phyloP scores from a whole-genome alignment of 2,888 invertebrate genomes.

The Ochropleura leucogaster region DNA sequence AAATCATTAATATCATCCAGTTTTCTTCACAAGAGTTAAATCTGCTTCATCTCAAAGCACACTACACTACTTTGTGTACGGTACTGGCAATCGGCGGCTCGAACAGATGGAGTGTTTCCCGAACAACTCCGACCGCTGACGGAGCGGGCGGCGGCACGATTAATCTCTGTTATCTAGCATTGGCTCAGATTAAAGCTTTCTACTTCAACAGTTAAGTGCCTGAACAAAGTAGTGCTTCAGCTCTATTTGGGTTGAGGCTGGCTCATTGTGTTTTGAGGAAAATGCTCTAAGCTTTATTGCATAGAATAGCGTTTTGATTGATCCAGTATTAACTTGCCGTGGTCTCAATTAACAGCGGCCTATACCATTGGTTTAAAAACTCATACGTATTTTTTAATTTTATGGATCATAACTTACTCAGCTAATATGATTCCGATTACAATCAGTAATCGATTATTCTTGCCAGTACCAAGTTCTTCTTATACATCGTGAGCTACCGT shows the following conservation, averaged over 20 bases:
- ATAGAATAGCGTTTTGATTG: not conserved
- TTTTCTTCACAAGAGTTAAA: not conserved
- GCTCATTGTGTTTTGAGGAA: constrained; percentile 5
- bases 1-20: constrained; percentile 2
- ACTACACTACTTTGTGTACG: constrained; percentile 17
- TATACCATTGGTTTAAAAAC: not conserved
- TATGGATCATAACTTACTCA: not conserved
- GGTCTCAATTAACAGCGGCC: not conserved
- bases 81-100: constrained; percentile 15
- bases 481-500: not conserved
- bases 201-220: constrained; percentile 53
- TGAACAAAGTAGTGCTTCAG: constrained; percentile 31
- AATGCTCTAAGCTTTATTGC: constrained; percentile 16
- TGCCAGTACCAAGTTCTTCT: not conserved
- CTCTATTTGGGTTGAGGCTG: constrained; percentile 31
- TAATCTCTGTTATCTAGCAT: constrained; percentile 44
- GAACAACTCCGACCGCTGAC: constrained; percentile 8
- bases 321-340: not conserved
- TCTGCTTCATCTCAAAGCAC: constrained; percentile 13
- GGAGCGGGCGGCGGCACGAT: constrained; percentile 54
- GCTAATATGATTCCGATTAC: not conserved
- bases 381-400: not conserved
- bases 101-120: constrained; percentile 9
- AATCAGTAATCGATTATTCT: not conserved
- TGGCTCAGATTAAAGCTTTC: constrained; percentile 45